Base-by-base conservation (phyloP, 2,888 invertebrate genomes). In the Pteria penguin region DNA sequence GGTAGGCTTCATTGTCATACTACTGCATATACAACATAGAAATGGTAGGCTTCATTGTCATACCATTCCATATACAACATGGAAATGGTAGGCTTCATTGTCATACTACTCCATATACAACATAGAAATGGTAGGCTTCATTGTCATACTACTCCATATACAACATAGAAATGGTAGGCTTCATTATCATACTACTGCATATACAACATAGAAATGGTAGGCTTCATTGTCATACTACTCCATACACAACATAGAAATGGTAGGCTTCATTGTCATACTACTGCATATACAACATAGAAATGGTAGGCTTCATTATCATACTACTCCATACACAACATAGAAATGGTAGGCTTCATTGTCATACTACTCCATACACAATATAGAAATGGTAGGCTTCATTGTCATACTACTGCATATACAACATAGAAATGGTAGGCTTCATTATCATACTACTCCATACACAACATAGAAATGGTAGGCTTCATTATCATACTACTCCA, bases 61-160 rank as follows among this genome's bases (percentile, higher is more conserved):
- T n/a, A n/a, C n/a, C n/a, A n/a, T n/a, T n/a, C n/a, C 55, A 36
- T 58, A 22, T 55, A 68, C 36, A 45, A 45, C 45, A 45, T 45
- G 18, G 45, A 45, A 18, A 45, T 45, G 45, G 45, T 45, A 18
- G 18, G 45, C 18, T 14, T 18, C 11, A 45, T 45, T 45, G 45
- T 0, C 45, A 14, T 45, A 45, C 18, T 14, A 18, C 8, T 45
- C 8, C 8, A 45, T 45, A 18, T 45, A 14, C 45, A 45, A 45
- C 18, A 45, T 45, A 45, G 52, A n/a, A n/a, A n/a, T n/a, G n/a
- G n/a, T n/a, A n/a, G n/a, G n/a, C n/a, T n/a, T n/a, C n/a, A n/a
- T n/a, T n/a, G n/a, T n/a, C n/a, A n/a, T n/a, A n/a, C n/a, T n/a
- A n/a, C n/a, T n/a, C n/a, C 55, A 36, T 58, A 22, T 55, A 68